These are phyloP conservation scores for Trogon surrucura DNA, from an alignment of 2,113 vertebrate genomes.

Conservation along the genomic window DNA sequence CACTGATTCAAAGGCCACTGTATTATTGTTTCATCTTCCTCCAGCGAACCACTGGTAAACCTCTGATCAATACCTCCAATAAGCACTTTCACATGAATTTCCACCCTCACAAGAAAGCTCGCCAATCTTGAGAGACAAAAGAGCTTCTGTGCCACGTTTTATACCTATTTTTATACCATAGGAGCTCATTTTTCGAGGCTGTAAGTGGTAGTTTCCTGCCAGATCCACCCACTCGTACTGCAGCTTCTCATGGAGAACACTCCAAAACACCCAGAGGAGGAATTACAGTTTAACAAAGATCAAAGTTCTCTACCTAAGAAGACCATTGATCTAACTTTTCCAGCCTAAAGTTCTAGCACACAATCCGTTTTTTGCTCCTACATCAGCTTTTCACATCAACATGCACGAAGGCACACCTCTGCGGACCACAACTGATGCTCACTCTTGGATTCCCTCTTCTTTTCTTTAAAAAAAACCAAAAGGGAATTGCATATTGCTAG, in stretches of 20 bases:
- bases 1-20: background rate
- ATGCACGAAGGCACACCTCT: background rate
- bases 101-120: background rate
- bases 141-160: slow-evolving; percentile 58
- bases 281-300: background rate
- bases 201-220: slow-evolving; percentile 72
- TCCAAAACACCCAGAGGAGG: slow-evolving; percentile 27
- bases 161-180: slow-evolving; percentile 70
- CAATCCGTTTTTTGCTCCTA: background rate
- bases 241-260: slow-evolving; percentile 45
- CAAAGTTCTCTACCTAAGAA: background rate
- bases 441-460: background rate
- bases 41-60: background rate
- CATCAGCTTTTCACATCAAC: background rate
- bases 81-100: background rate
- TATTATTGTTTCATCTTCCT: background rate
- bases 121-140: slow-evolving; percentile 38
- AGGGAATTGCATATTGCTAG: background rate
- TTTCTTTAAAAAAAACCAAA: background rate
- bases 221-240: slow-evolving; percentile 64
- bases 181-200: slow-evolving; percentile 66
- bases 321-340: background rate
- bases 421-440: background rate
- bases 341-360: background rate
- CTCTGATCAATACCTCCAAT: background rate